Evolutionary conservation across 1,140 invertebrate species (phyloP).

Genomic region (Hyposmocoma kahamanoa): DNA sequence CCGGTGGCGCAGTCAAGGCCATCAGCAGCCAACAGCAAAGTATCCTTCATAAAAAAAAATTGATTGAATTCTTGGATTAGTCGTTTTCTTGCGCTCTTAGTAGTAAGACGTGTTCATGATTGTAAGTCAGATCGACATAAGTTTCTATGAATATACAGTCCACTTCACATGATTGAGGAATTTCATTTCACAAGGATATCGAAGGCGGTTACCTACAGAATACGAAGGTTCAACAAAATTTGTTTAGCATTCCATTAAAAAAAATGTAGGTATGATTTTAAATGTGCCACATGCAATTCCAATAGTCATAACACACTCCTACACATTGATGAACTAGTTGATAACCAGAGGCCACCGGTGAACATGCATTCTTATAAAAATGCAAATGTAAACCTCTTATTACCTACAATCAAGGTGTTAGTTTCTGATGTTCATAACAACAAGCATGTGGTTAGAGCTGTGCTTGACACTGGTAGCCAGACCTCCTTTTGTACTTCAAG

Average conservation of each 20-base stretch:
- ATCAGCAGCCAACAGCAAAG: too few relatives aligned
- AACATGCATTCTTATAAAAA: not conserved
- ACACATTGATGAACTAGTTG: not conserved
- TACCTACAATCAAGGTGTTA: not conserved
- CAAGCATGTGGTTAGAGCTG: not conserved
- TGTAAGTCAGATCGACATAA: too few relatives aligned
- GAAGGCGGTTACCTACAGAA: too few relatives aligned
- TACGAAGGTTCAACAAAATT: too few relatives aligned
- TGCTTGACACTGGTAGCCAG: not conserved
- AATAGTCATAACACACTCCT: not conserved
- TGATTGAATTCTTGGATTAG: too few relatives aligned
- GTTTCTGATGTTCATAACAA: not conserved
- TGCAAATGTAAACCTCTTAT: not conserved
- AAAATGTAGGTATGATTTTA: not conserved
- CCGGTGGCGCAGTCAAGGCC: too few relatives aligned
- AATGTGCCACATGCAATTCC: not conserved
- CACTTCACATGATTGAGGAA: too few relatives aligned
- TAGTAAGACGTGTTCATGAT: too few relatives aligned
- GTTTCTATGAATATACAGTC: too few relatives aligned
- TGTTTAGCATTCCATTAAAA: not conserved
- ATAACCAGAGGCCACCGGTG: not conserved
- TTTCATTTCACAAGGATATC: too few relatives aligned
- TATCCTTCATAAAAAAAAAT: too few relatives aligned
- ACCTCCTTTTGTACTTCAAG: not conserved
- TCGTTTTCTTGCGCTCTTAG: too few relatives aligned